These are phyloP conservation scores for Phataginus tetradactyla DNA, from an alignment of 2,797 vertebrate species.

Conservation along the genomic window DNA sequence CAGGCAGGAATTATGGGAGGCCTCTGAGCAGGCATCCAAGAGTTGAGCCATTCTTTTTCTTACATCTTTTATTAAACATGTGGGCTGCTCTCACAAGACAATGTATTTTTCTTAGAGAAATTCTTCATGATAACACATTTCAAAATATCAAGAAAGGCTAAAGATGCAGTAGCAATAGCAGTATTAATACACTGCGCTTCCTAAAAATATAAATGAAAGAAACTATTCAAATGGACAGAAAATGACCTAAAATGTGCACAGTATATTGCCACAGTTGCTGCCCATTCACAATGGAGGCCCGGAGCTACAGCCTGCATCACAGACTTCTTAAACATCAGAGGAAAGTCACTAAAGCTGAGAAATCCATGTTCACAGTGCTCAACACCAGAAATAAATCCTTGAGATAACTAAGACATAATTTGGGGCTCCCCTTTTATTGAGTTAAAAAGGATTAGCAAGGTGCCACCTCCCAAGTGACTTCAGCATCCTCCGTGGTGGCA, in stretches of 20 bases:
- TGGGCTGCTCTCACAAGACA: background rate
- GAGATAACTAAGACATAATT: background rate
- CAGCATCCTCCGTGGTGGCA: background rate
- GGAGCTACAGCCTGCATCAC: background rate
- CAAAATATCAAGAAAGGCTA: background rate
- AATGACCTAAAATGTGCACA: background rate
- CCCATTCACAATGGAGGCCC: background rate
- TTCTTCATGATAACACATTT: background rate
- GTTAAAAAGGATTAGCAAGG: background rate
- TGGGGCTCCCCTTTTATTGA: background rate
- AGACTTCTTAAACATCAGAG: background rate
- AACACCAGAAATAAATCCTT: background rate
- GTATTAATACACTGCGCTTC: background rate
- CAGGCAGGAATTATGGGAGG: background rate
- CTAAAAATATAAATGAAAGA: background rate
- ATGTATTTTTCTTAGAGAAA: background rate
- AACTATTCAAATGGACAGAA: background rate
- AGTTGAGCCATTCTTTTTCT: background rate
- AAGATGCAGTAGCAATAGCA: background rate
- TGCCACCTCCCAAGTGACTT: background rate
- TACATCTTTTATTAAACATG: background rate
- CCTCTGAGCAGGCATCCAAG: background rate
- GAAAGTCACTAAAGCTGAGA: background rate
- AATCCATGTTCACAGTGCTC: fast-evolving
- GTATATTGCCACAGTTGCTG: background rate